Conservation (phyloP, 2,797 vertebrate species). For the Dicrostonyx torquatus region DNA sequence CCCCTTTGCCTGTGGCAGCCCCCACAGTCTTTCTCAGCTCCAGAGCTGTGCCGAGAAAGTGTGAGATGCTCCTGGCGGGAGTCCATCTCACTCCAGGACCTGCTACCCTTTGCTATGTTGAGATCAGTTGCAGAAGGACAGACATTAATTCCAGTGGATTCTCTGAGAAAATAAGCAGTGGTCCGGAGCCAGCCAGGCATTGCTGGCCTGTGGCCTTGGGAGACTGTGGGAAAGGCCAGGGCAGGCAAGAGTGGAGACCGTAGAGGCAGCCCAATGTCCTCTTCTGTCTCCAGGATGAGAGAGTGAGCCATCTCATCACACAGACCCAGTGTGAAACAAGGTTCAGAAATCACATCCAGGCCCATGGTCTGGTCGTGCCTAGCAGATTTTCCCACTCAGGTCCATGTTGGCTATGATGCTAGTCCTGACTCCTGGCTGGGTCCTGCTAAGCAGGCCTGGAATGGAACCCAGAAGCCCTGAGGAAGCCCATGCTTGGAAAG, state of each 20-base stretch:
- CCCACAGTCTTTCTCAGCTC: neutral
- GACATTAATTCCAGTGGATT: neutral
- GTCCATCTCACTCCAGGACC: neutral
- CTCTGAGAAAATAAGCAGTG: slow-evolving; percentile 34
- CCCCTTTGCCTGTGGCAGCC: neutral
- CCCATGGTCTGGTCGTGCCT: neutral
- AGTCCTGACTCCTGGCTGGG: neutral
- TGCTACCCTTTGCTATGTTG: neutral
- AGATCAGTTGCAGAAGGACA: neutral
- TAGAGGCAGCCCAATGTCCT: fast-evolving
- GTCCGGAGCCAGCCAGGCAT: neutral
- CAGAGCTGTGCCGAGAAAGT: neutral
- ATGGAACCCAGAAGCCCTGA: neutral
- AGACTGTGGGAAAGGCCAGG: neutral
- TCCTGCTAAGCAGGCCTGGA: neutral
- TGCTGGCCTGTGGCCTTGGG: fast-evolving
- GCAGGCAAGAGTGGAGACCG: neutral
- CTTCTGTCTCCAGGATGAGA: neutral
- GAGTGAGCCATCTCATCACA: neutral
- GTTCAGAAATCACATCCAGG: neutral
- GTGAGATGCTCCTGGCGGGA: neutral
- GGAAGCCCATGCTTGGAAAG: neutral
- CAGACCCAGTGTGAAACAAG: neutral
- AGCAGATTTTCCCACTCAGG: neutral
- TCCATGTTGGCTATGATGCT: neutral